phyloP scores from a whole-genome alignment of 1,140 invertebrate genomes.

The Drosophila mojavensis region DNA sequence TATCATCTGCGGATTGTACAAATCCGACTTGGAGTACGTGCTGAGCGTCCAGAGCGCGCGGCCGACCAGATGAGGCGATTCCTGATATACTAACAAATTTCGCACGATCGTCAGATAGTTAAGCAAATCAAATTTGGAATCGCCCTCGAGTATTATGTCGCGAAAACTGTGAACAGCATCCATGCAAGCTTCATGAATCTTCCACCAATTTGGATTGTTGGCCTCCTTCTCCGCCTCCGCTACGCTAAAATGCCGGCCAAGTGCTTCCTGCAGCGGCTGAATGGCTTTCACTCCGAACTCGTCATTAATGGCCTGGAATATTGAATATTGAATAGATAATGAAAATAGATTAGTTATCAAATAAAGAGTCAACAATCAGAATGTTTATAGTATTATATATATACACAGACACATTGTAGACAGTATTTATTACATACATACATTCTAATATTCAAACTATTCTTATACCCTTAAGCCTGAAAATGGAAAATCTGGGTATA shows the following conservation, averaged over 20 bases:
- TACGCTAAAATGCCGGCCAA: constrained; percentile 88
- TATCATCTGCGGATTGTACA: constrained; percentile 79
- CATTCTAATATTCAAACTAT: too few relatives aligned
- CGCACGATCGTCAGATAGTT: constrained; percentile 87
- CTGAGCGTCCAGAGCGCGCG: constrained; percentile 90
- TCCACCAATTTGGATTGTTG: constrained; percentile 89
- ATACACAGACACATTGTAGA: too few relatives aligned
- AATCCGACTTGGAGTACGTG: constrained; percentile 86
- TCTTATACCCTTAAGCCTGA: too few relatives aligned
- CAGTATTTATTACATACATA: too few relatives aligned
- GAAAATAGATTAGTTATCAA: too few relatives aligned
- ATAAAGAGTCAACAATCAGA: too few relatives aligned
- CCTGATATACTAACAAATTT: constrained; percentile 73
- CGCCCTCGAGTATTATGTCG: constrained; percentile 86
- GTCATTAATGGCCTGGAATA: constrained; percentile 86
- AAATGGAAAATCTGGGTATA: too few relatives aligned
- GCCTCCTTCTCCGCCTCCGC: constrained; percentile 85
- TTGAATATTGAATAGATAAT: neutral
- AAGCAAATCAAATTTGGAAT: constrained; percentile 88
- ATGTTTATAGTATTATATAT: too few relatives aligned
- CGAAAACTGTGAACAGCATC: constrained; percentile 87
- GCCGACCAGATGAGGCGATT: constrained; percentile 88
- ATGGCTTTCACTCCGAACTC: constrained; percentile 87
- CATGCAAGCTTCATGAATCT: constrained; percentile 90
- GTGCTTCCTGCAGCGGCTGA: constrained; percentile 87